Evolutionary conservation across 2,888 invertebrate species (phyloP).

Genomic region (Trachelus troglodyta): DNA sequence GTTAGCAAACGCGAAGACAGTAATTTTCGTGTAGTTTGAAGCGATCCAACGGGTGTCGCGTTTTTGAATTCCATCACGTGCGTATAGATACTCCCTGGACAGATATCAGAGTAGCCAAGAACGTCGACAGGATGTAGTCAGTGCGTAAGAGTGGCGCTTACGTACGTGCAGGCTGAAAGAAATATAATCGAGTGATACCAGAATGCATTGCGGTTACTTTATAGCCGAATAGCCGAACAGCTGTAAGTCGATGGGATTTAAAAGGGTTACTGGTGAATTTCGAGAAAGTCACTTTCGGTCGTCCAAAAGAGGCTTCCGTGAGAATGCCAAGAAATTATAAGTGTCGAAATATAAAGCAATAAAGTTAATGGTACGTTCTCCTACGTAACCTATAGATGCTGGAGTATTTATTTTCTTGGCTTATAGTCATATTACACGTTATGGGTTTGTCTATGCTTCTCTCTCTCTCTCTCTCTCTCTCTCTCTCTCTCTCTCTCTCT

Average conservation of each 20-base stretch:
- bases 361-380: neutral
- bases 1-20: neutral
- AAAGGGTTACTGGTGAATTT: neutral
- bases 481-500: slow-evolving; percentile 13
- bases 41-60: neutral
- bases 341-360: neutral
- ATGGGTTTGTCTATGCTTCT: slow-evolving; percentile 18
- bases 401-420: neutral
- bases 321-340: neutral
- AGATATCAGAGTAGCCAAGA: neutral
- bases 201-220: neutral
- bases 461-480: slow-evolving; percentile 14
- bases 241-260: neutral
- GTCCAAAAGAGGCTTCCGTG: neutral
- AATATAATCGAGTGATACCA: neutral
- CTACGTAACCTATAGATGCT: neutral
- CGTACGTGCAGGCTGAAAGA: neutral
- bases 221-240: neutral
- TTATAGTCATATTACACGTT: neutral
- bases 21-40: neutral
- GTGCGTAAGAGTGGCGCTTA: neutral
- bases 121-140: neutral
- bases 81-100: neutral
- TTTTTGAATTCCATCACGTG: neutral
- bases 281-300: neutral